Conservation (phyloP, 2,113 vertebrate genomes). For the Crotalus tigris region DNA sequence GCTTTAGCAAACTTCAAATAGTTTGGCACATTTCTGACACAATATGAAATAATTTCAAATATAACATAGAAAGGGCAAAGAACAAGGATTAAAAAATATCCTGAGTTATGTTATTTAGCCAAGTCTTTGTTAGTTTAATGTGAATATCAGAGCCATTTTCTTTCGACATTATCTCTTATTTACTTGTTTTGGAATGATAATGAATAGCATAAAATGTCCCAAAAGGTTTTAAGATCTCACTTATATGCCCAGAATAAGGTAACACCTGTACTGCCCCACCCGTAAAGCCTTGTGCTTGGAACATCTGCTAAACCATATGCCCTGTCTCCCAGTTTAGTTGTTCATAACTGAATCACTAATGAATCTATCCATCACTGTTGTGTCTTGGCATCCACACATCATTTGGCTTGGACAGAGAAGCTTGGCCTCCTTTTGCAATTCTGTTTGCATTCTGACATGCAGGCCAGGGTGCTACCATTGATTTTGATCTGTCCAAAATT, state of each 20-base stretch:
- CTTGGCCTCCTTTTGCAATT: constrained; percentile 44
- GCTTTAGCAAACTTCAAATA: background rate
- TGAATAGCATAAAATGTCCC: constrained; percentile 43
- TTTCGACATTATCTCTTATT: constrained; percentile 46
- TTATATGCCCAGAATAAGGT: constrained; percentile 55
- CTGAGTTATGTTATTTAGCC: background rate
- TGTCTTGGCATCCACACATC: constrained; percentile 54
- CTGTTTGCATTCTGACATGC: constrained; percentile 24
- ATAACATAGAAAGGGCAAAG: background rate
- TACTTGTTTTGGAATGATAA: constrained; percentile 40
- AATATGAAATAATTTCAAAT: background rate
- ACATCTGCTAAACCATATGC: constrained; percentile 78
- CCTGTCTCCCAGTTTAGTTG: constrained; percentile 69
- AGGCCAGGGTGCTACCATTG: constrained; percentile 50
- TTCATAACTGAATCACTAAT: constrained; percentile 67
- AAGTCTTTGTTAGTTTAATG: constrained; percentile 34
- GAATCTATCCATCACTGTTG: constrained; percentile 71
- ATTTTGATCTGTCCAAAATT: constrained; percentile 56
- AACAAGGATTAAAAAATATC: background rate
- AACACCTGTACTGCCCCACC: constrained; percentile 44
- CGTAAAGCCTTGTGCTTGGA: constrained; percentile 56
- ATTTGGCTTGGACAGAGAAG: constrained; percentile 56
- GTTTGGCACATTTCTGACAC: background rate
- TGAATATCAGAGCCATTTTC: constrained; percentile 47
- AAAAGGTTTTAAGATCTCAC: constrained; percentile 42